phyloP scores from a whole-genome alignment of 2,888 invertebrate genomes.

The Micoletzkya japonica region DNA sequence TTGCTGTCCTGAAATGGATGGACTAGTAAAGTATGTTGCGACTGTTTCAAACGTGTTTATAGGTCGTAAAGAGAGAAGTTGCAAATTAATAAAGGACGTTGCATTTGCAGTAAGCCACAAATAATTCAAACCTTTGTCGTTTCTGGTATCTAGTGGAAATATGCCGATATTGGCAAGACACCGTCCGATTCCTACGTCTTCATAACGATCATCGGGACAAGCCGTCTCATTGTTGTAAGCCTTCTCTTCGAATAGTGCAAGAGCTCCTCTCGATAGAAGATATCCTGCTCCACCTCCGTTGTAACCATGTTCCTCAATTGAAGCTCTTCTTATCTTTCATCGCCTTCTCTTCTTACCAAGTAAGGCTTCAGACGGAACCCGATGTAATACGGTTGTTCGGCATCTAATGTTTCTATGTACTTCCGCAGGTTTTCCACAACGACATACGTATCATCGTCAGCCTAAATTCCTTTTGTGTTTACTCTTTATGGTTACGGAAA shows the following conservation, averaged over 20 bases:
- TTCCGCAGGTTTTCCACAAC: conserved; percentile 46
- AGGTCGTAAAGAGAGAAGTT: too few relatives aligned
- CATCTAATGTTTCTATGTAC: conserved; percentile 40
- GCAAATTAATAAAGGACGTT: too few relatives aligned
- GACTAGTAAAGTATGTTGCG: background rate
- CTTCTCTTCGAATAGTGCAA: conserved; percentile 36
- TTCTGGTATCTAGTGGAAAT: conserved; percentile 42
- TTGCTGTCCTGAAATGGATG: conserved; percentile 33
- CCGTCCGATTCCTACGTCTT: conserved; percentile 49
- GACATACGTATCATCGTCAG: conserved; percentile 55
- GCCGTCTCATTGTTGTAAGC: conserved; percentile 39
- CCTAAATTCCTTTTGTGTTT: too few relatives aligned
- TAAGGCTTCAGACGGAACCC: conserved; percentile 50
- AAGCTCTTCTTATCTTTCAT: background rate
- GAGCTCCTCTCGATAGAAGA: conserved; percentile 37
- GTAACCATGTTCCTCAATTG: conserved; percentile 44
- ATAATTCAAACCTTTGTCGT: conserved; percentile 23
- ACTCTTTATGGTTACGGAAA: too few relatives aligned
- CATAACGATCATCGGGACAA: conserved; percentile 47
- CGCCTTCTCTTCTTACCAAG: conserved; percentile 29
- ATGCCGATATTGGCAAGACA: conserved; percentile 45
- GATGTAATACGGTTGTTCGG: conserved; percentile 42
- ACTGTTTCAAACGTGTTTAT: too few relatives aligned
- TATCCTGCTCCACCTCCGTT: conserved; percentile 54
- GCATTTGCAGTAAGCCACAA: too few relatives aligned